A percentile compares a stretch with the other conserved stretches of the same genome.
These are phyloP conservation scores for Clitarchus hookeri DNA, from an alignment of 2,888 invertebrate species.

Conservation along the genomic window DNA sequence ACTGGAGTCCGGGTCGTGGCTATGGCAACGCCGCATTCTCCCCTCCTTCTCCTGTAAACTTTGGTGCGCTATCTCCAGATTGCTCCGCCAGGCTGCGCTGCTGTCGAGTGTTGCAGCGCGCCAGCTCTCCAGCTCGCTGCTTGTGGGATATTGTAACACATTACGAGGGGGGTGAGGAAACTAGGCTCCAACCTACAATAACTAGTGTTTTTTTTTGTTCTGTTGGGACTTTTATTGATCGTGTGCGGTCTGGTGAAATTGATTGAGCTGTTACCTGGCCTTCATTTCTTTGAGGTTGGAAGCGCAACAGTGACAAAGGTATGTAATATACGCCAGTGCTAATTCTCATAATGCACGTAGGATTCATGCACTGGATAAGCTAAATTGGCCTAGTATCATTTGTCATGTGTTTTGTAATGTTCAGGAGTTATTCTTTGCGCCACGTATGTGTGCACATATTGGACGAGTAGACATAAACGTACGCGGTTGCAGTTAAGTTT, in stretches of 20 bases:
- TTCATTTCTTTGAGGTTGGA: neutral
- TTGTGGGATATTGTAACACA: neutral
- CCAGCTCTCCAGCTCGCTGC: neutral
- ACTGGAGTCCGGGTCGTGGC: neutral
- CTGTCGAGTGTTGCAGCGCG: constrained; percentile 23
- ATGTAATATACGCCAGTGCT: neutral
- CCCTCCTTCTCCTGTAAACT: constrained; percentile 43
- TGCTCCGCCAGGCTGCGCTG: constrained; percentile 29
- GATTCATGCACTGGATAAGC: too few relatives aligned
- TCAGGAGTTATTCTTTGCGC: too few relatives aligned
- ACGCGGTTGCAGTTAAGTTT: too few relatives aligned
- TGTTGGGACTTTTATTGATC: neutral
- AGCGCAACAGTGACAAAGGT: neutral
- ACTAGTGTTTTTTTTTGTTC: neutral
- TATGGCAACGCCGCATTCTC: constrained; percentile 15
- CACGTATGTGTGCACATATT: too few relatives aligned
- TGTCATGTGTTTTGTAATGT: too few relatives aligned
- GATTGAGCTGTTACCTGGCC: neutral
- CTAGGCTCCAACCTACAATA: neutral
- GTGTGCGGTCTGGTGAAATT: constrained; percentile 8
- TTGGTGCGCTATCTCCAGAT: constrained; percentile 35
- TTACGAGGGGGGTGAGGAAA: neutral
- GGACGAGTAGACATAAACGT: too few relatives aligned
- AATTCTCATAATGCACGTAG: neutral
- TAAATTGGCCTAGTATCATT: too few relatives aligned